A percentile compares a stretch with the other conserved stretches of the same genome.
Evolutionary conservation across 2,797 vertebrate genomes (phyloP).

Genomic region (Silurus lanzhouensis): DNA sequence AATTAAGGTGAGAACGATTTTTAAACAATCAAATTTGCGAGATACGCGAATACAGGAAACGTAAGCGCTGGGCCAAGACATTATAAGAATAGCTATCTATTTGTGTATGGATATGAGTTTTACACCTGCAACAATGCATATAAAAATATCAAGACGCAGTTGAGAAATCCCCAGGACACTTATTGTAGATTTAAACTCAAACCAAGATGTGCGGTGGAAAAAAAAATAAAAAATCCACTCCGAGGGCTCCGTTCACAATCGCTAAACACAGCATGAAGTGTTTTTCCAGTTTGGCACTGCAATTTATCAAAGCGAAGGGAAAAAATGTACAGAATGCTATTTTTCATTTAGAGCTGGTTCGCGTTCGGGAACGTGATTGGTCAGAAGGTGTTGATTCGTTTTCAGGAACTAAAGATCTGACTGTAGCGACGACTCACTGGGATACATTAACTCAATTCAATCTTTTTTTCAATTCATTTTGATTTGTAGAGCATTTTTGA

Average conservation of each 20-base stretch:
- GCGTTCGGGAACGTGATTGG: not conserved
- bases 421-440: not conserved
- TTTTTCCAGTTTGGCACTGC: not conserved
- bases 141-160: constrained; percentile 34
- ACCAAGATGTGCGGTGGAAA: not conserved
- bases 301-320: not conserved
- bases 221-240: constrained; percentile 4
- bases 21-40: constrained; percentile 84
- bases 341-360: not conserved
- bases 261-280: constrained; percentile 26
- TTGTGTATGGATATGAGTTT: constrained; percentile 70
- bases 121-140: constrained; percentile 70
- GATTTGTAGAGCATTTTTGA: too few relatives aligned
- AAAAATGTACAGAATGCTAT: not conserved
- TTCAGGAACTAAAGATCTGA: not conserved
- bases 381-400: constrained; percentile 4
- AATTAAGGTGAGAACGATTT: constrained; percentile 79
- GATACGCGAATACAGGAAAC: constrained; percentile 67
- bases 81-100: constrained; percentile 63
- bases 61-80: constrained; percentile 73
- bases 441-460: too few relatives aligned
- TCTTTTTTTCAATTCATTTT: too few relatives aligned
- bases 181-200: constrained; percentile 36
- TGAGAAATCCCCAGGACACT: not conserved
- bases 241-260: constrained; percentile 10